Percentiles rank a stretch among this genome's conserved stretches.
These are phyloP conservation scores for Chrysaora quinquecirrha DNA, from an alignment of 30 jellyfish, hydroid and myxozoan genomes.

Conservation along the genomic window DNA sequence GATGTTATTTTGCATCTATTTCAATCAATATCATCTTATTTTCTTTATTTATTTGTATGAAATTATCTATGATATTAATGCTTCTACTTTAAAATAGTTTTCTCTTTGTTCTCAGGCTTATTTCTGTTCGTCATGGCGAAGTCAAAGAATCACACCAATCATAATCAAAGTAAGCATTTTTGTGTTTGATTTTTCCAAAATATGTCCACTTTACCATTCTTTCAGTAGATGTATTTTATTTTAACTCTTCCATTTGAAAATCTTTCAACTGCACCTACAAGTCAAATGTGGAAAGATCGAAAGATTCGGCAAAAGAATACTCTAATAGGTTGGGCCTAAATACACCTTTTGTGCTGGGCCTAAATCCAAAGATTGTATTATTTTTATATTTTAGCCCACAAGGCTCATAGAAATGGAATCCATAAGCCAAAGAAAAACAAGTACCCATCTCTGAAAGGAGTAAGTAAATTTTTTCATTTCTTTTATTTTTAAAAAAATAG, in stretches of 20 bases:
- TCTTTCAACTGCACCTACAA: no score
- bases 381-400: conserved; percentile 52
- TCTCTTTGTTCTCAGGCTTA: neutral
- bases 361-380: no score
- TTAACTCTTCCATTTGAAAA: no score
- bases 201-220: no score
- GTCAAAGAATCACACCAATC: conserved; percentile 98
- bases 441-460: conserved; percentile 99
- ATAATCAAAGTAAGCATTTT: conserved; percentile 93
- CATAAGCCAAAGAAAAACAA: conserved; percentile 85
- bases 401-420: conserved; percentile 99
- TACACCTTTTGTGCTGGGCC: no score
- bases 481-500: neutral
- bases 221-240: no score
- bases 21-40: neutral
- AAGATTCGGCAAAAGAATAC: no score
- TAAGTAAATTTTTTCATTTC: conserved; percentile 34
- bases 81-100: neutral
- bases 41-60: neutral
- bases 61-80: no score
- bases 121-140: conserved; percentile 75
- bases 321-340: no score
- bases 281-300: no score
- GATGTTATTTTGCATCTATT: neutral
- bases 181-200: neutral